These are phyloP conservation scores for Trichomycterus rosablanca DNA, from an alignment of 2,113 vertebrate genomes.

Conservation along the genomic window DNA sequence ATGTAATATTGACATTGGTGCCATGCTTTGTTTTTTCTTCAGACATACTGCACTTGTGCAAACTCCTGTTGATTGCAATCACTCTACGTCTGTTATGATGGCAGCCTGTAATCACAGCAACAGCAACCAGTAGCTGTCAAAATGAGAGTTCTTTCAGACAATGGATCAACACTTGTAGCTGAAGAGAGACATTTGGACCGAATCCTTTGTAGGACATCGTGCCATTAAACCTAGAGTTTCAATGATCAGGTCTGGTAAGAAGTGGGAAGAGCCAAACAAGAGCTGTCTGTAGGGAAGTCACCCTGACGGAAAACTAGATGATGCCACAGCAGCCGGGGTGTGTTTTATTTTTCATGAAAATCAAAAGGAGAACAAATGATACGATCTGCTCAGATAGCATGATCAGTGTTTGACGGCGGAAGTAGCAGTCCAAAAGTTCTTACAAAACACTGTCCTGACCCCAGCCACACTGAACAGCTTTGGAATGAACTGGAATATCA, in stretches of 20 bases:
- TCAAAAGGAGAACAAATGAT: too few relatives aligned
- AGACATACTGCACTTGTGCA: constrained; percentile 14
- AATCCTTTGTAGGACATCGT: constrained; percentile 18
- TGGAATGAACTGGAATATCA: too few relatives aligned
- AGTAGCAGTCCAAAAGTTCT: too few relatives aligned
- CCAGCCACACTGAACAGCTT: too few relatives aligned
- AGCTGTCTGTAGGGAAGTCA: too few relatives aligned
- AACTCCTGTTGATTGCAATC: constrained; percentile 39
- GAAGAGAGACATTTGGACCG: not conserved
- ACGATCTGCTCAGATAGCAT: too few relatives aligned
- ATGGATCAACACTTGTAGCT: not conserved
- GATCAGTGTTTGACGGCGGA: too few relatives aligned
- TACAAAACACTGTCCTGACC: too few relatives aligned
- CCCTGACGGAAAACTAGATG: too few relatives aligned
- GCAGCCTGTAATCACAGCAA: constrained; percentile 36
- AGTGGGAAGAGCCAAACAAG: too few relatives aligned
- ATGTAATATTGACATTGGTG: not conserved
- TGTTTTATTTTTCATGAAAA: too few relatives aligned
- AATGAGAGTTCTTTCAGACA: constrained; percentile 20
- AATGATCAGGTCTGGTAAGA: constrained; percentile 1
- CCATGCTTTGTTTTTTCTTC: constrained; percentile 4
- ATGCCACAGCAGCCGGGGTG: too few relatives aligned
- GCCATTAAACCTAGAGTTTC: not conserved
- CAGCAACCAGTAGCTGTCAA: constrained; percentile 27
- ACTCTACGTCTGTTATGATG: constrained; percentile 13